These are phyloP conservation scores for Adelphocoris suturalis DNA, from an alignment of 2,888 invertebrate species.

Conservation along the genomic window DNA sequence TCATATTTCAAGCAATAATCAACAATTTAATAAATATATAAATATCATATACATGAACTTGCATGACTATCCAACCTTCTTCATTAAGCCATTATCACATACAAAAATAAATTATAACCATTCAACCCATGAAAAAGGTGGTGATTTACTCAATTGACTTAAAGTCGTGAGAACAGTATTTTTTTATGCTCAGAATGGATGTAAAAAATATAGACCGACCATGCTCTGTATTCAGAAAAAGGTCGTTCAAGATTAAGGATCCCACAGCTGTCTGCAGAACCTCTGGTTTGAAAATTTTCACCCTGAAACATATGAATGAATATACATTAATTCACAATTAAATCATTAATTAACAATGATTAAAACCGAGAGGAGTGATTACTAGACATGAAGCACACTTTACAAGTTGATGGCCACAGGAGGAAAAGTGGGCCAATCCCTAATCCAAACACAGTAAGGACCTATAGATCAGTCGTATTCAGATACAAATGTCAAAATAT, in stretches of 20 bases:
- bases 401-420: no score
- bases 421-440: no score
- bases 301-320: slow-evolving; percentile 16
- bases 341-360: no score
- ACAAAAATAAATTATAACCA: slow-evolving; percentile 19
- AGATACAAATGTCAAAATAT: no score
- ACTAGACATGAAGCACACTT: no score
- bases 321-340: no score
- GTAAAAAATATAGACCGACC: slow-evolving; percentile 2
- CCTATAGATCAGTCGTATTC: no score
- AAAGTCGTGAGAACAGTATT: background rate
- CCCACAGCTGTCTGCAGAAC: background rate
- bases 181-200: background rate
- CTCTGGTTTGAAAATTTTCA: background rate
- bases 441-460: no score
- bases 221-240: slow-evolving; percentile 25
- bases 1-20: background rate
- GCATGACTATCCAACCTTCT: background rate
- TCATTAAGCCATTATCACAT: background rate
- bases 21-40: background rate
- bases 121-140: background rate
- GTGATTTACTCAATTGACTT: slow-evolving; percentile 9
- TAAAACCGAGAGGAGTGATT: no score
- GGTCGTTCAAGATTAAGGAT: background rate
- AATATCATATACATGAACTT: background rate